These are phyloP conservation scores for Brachycybe producta DNA, from an alignment of 2,888 invertebrate genomes.

Conservation along the genomic window DNA sequence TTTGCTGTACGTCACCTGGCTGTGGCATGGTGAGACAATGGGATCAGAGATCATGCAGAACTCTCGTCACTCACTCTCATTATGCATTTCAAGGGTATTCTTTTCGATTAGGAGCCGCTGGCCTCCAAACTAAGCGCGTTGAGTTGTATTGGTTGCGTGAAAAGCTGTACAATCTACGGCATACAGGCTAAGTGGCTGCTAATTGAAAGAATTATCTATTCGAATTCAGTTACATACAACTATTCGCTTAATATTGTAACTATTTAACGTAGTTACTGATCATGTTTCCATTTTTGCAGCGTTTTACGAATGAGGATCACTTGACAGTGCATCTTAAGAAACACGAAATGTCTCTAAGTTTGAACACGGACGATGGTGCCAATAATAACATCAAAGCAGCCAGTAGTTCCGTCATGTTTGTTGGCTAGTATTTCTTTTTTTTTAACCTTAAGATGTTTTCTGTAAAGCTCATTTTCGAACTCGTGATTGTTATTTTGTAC, in stretches of 20 bases:
- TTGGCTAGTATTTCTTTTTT: slow-evolving; percentile 42
- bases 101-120: no score
- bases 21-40: slow-evolving; percentile 49
- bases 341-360: slow-evolving; percentile 69
- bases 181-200: no score
- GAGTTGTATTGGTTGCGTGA: no score
- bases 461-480: background rate
- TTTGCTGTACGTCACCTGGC: slow-evolving; percentile 52
- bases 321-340: slow-evolving; percentile 64
- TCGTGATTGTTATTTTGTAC: background rate
- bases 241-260: no score
- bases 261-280: background rate
- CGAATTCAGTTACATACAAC: no score
- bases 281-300: slow-evolving; percentile 32
- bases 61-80: no score
- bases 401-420: slow-evolving; percentile 40
- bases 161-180: no score
- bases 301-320: slow-evolving; percentile 68
- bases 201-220: no score
- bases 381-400: slow-evolving; percentile 19
- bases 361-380: slow-evolving; percentile 41
- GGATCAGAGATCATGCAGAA: background rate
- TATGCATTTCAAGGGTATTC: no score
- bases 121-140: no score
- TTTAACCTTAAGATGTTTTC: background rate